Conservation (phyloP, 2,888 invertebrate species). For the Harpalus rufipes region DNA sequence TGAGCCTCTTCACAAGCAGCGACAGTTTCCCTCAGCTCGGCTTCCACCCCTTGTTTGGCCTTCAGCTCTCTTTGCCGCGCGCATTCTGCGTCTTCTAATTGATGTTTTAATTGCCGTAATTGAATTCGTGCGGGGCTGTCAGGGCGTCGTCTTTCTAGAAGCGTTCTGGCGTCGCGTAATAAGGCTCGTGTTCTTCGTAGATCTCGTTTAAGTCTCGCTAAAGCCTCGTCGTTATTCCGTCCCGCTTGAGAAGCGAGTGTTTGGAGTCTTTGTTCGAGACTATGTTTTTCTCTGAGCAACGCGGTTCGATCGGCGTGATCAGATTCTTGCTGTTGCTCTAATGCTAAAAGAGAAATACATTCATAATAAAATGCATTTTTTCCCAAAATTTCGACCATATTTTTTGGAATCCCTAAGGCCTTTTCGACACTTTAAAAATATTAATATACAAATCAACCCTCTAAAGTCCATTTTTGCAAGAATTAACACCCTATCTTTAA, state of each 20-base stretch:
- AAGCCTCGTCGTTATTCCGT: constrained; percentile 81
- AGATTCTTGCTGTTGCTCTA: constrained; percentile 94
- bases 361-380: too few species aligned
- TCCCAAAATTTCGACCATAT: too few species aligned
- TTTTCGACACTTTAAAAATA: too few species aligned
- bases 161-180: constrained; percentile 93
- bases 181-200: constrained; percentile 93
- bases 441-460: too few species aligned
- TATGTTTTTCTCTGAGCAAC: constrained; percentile 92
- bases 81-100: constrained; percentile 95
- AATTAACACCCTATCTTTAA: too few species aligned
- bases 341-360: constrained; percentile 81
- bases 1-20: constrained; percentile 87
- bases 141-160: constrained; percentile 92
- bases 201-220: constrained; percentile 86
- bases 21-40: constrained; percentile 91
- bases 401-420: too few species aligned
- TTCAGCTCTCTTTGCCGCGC: constrained; percentile 91
- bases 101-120: constrained; percentile 79
- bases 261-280: constrained; percentile 91
- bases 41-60: constrained; percentile 90
- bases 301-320: constrained; percentile 95
- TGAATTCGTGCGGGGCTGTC: constrained; percentile 86
- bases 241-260: constrained; percentile 88
- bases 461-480: too few species aligned